Conservation (phyloP, 1,140 invertebrate species). For the Bathynomus jamesi region DNA sequence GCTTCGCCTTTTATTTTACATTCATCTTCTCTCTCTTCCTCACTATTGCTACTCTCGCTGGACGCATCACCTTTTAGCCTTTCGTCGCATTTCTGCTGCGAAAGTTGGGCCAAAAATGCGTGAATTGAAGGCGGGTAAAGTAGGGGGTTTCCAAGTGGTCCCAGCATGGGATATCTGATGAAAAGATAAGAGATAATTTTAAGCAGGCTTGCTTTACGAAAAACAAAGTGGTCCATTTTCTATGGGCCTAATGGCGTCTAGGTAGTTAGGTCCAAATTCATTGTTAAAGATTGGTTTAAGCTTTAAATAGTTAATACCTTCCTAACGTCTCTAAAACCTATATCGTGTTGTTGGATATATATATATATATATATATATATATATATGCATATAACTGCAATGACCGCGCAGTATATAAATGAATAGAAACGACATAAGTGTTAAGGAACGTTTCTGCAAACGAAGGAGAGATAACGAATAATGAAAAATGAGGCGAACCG, state of each 20-base stretch:
- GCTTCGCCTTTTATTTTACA: not conserved
- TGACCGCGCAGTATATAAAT: no score
- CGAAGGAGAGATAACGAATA: no score
- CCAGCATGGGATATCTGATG: slow-evolving; percentile 7
- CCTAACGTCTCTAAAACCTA: no score
- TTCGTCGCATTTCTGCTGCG: not conserved
- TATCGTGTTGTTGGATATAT: not conserved
- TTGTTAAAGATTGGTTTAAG: not conserved
- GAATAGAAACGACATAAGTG: no score
- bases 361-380: not conserved
- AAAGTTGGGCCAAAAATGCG: not conserved
- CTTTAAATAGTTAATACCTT: no score
- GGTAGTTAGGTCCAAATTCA: not conserved
- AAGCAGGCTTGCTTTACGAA: not conserved
- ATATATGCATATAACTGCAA: no score
- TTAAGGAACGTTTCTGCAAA: no score
- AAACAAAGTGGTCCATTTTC: not conserved
- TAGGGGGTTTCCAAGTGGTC: not conserved
- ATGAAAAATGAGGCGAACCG: no score
- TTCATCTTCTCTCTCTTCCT: not conserved
- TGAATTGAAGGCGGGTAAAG: slow-evolving; percentile 9
- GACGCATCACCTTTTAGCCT: not conserved
- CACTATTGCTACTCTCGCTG: not conserved
- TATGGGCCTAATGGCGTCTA: not conserved
- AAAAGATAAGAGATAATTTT: not conserved